Percentiles rank a stretch among this genome's conserved stretches.
Conservation (phyloP, 2,888 invertebrate species). For the Ptilodon capucinus region DNA sequence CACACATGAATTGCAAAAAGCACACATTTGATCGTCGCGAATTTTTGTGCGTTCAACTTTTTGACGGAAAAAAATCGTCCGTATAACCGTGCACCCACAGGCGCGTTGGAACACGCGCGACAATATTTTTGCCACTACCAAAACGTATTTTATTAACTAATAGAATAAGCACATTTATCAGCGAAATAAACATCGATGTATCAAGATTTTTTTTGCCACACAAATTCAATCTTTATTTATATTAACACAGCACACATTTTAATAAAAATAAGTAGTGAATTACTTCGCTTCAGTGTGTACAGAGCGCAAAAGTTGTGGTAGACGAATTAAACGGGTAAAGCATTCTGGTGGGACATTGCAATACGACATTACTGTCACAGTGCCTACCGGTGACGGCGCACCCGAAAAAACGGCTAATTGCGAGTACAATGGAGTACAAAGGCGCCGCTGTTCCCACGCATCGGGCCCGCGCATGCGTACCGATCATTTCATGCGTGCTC, state of each 20-base stretch:
- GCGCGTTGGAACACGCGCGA: no score
- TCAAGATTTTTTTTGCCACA: no score
- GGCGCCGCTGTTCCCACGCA: slow-evolving; percentile 79
- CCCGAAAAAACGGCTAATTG: slow-evolving; percentile 75
- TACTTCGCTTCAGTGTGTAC: no score
- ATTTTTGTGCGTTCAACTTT: slow-evolving; percentile 33
- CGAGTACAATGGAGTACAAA: slow-evolving; percentile 77
- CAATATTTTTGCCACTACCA: no score
- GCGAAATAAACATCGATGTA: no score
- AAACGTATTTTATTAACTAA: no score
- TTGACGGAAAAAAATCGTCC: slow-evolving; percentile 29
- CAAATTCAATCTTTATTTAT: no score
- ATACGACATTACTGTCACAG: slow-evolving; percentile 73
- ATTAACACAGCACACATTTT: no score
- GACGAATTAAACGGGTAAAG: slow-evolving; percentile 66
- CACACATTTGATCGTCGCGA: slow-evolving; percentile 47
- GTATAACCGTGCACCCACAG: no score
- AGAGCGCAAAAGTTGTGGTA: slow-evolving; percentile 49
- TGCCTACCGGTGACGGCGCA: slow-evolving; percentile 62
- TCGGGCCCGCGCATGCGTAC: slow-evolving; percentile 67
- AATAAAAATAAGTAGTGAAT: no score
- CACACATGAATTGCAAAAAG: slow-evolving; percentile 60
- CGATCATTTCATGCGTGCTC: slow-evolving; percentile 75
- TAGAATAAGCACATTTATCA: no score
- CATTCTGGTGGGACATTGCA: slow-evolving; percentile 70